phyloP scores from a whole-genome alignment of 2,888 invertebrate species.

The Tetheella fluctuosa region DNA sequence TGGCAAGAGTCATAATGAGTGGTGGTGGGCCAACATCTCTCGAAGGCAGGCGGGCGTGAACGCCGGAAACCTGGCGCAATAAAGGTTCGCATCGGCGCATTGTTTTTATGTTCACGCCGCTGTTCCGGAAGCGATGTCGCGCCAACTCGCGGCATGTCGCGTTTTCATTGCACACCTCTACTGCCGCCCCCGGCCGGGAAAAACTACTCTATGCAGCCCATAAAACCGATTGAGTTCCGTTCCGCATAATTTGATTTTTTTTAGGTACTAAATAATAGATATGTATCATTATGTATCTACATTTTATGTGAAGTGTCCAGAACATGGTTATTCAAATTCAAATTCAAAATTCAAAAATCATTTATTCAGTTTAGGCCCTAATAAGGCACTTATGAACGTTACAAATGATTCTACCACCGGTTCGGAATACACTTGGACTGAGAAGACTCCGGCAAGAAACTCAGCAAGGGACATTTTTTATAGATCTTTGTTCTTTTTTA shows the following conservation, averaged over 20 bases:
- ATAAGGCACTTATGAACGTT: too few relatives aligned
- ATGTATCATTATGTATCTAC: background rate
- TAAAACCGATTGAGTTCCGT: conserved; percentile 3
- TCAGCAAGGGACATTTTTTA: too few relatives aligned
- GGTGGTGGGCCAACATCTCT: conserved; percentile 17
- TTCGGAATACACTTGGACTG: too few relatives aligned
- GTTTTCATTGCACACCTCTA: conserved; percentile 43
- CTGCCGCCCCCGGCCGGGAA: conserved; percentile 9
- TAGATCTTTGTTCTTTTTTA: too few relatives aligned
- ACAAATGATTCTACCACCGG: too few relatives aligned
- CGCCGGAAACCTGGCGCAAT: conserved; percentile 46
- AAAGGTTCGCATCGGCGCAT: conserved; percentile 49
- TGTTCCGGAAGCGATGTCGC: conserved; percentile 44
- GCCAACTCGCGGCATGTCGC: conserved; percentile 39
- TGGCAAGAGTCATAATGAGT: conserved; percentile 32
- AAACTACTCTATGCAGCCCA: conserved; percentile 20
- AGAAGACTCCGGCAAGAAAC: too few relatives aligned
- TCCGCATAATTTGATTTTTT: background rate
- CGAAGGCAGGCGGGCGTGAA: conserved; percentile 29
- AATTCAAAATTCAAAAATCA: too few relatives aligned
- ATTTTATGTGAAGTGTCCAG: background rate
- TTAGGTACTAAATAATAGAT: too few relatives aligned
- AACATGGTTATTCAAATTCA: too few relatives aligned
- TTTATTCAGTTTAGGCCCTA: too few relatives aligned
- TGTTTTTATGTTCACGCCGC: conserved; percentile 42